Conservation (phyloP, 2,888 invertebrate genomes). For the Andrena dorsata region DNA sequence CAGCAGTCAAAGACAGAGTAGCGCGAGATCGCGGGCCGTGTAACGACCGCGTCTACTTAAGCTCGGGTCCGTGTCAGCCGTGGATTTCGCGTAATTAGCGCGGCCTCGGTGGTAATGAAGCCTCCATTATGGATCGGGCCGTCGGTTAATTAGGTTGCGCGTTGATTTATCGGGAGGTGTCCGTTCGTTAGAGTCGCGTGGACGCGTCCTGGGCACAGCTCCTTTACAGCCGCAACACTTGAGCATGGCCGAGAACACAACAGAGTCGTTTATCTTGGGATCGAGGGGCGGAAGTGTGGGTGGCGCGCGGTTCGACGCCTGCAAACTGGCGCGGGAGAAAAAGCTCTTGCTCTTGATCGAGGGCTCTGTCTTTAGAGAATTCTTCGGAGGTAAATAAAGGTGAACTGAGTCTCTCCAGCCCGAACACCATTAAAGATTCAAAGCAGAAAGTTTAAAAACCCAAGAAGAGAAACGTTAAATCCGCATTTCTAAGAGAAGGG, state of each 20-base stretch:
- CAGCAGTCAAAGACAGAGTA: conserved; percentile 31
- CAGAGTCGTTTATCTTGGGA: conserved; percentile 48
- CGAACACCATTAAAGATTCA: too few species aligned
- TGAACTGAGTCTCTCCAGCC: too few species aligned
- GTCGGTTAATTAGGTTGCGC: conserved; percentile 80
- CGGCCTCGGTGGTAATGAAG: conserved; percentile 78
- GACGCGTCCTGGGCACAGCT: conserved; percentile 34
- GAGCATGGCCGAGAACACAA: conserved; percentile 38
- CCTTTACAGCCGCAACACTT: conserved; percentile 19
- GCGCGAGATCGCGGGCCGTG: conserved; percentile 38
- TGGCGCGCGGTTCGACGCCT: conserved; percentile 9
- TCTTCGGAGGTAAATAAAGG: neutral
- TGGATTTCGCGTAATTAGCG: conserved; percentile 77
- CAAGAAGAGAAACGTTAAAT: too few species aligned
- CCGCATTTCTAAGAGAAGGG: neutral
- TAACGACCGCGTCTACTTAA: conserved; percentile 60
- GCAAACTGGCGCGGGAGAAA: conserved; percentile 9
- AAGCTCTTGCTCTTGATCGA: neutral
- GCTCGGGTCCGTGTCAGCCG: conserved; percentile 64
- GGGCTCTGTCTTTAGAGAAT: neutral
- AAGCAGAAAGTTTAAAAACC: too few species aligned
- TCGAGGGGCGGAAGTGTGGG: conserved; percentile 28
- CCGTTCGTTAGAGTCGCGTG: conserved; percentile 52
- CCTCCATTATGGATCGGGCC: conserved; percentile 77
- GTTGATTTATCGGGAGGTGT: conserved; percentile 78